Evolutionary conservation across 2,888 invertebrate species (phyloP), one percentile per base, ranked within the genome.

Genomic region (Harpalus rufipes): DNA sequence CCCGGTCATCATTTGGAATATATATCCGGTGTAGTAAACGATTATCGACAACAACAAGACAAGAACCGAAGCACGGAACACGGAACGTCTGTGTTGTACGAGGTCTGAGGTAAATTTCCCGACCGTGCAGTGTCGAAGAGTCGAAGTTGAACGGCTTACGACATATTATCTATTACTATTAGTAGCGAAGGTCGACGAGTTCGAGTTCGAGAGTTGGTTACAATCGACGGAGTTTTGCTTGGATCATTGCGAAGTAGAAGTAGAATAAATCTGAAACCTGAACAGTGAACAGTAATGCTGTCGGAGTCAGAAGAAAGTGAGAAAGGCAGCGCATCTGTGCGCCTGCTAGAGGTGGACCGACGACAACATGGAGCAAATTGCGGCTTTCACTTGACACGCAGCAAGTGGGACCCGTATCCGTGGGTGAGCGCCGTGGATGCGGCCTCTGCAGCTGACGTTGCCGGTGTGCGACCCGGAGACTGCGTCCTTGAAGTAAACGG

Each of bases 391-490:
- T 91, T 96, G 58, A 95, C 95, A 0, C 93, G 95, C 87, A 95
- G 95, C 6, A 93, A 95, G 85, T 96, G 96, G 96, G 96, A 96
- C 90, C 96, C 96, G 0, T 96, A 96, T 90, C 96, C 96, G 21
- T 96, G 96, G 96, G 94, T 95, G 86, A 93, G 93, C 84, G 94
- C 93, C 81, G 94, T 96, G 21, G 94, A 94, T 18, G 88, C 89
- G 0, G 93, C 92, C 6, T 94, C 95, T 1, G 91, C 94, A 83
- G 96, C 96, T 0, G 93, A 94, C 83, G 85, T 89, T 0, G 93
- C 94, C 0, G 96, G 95, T 0, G 89, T 96, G 65, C 93, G 92
- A 89, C 91, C 93, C 21, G 96, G 96, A 0, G 96, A 96, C 89
- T 96, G 96, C 88, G 89, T 96, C 86, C 91, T 96, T 85, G 94